Evolutionary conservation across 2,113 vertebrate genomes (phyloP), one percentile per base, ranked within the genome.

Genomic region (Pachyramphus minor): DNA sequence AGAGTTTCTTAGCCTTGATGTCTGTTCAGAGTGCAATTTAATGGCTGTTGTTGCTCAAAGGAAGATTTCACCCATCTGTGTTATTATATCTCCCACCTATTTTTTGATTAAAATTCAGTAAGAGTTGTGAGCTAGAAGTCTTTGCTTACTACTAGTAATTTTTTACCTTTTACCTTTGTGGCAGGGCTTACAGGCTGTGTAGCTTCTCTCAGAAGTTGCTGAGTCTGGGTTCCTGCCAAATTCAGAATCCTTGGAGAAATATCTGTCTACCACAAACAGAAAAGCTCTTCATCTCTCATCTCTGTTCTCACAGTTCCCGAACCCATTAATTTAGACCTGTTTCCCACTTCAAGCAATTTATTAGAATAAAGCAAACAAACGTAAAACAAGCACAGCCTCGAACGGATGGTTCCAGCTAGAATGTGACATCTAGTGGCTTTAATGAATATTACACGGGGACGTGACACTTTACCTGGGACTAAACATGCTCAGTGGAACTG

Each of bases 391-490:
- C 20, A 3, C 23, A 75, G 18, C 6, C 25, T 17, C 3, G 14
- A 63, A 3, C 10, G 12, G 13, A 49, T 12, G 47, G 11, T 52
- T 14, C 3, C 27, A 49, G 95, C 68, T 95, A 87, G 47, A 79
- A 79, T 18, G 6, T 76, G 97, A 96, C 98, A 97, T 95, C 97
- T 95, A 89, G 97, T 96, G 98, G 95, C 41, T 42, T 14, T 64
- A 41, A 41, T 25, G 63, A 50, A 71, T 95, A 95, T 89, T 95
- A 77, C 97, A 91, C 2, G 18, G 62, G 24, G 68, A 50, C 24
- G 2, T 86, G 78, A 39, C 63, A 5, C 28, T 35, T 85, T 12
- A 49, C 3, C 20, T 1, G 1, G 23, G 31, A 56, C 47, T 71
- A 11, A 68, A 45, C 8, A 12, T 5, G 20, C 37, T 27, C 0